These are phyloP conservation scores for Temnopleurus reevesii DNA, from an alignment of 53 echinoderm and acorn worm species.

Conservation along the genomic window DNA sequence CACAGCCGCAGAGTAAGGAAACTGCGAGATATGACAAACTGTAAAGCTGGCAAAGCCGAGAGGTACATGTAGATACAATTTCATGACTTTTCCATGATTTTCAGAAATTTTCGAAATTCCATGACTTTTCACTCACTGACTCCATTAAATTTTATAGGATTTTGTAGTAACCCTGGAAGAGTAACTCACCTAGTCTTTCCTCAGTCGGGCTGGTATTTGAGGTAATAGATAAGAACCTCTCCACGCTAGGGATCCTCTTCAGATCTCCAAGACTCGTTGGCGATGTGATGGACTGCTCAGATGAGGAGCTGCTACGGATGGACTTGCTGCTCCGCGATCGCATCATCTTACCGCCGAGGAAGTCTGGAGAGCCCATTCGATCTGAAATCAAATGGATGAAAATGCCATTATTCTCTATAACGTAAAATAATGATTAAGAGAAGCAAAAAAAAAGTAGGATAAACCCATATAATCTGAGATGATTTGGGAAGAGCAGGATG, in stretches of 20 bases:
- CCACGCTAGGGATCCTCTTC: conserved; percentile 61
- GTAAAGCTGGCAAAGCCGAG: no score
- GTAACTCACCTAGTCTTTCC: conserved; percentile 61
- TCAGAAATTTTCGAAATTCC: no score
- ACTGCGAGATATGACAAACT: no score
- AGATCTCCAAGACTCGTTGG: conserved; percentile 55
- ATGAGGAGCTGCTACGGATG: conserved; percentile 37
- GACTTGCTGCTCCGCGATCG: conserved; percentile 20
- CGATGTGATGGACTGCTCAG: conserved; percentile 43
- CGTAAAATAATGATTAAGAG: no score
- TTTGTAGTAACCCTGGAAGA: no score
- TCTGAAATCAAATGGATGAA: background rate
- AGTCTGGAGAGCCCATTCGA: conserved; percentile 36
- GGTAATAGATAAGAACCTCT: conserved; percentile 68
- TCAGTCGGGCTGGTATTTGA: conserved; percentile 76
- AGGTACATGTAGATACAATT: no score
- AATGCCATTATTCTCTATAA: no score
- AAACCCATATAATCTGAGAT: conserved; percentile 14
- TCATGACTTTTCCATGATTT: no score
- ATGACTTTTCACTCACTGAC: no score
- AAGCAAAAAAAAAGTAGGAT: no score
- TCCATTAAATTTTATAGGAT: no score
- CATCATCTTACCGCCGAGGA: conserved; percentile 27
- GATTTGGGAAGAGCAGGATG: background rate
- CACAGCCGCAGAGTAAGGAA: no score